Percentiles rank a stretch among this genome's conserved stretches.
Evolutionary conservation across 2,797 vertebrate genomes (phyloP).

Genomic region (Lates japonicus): DNA sequence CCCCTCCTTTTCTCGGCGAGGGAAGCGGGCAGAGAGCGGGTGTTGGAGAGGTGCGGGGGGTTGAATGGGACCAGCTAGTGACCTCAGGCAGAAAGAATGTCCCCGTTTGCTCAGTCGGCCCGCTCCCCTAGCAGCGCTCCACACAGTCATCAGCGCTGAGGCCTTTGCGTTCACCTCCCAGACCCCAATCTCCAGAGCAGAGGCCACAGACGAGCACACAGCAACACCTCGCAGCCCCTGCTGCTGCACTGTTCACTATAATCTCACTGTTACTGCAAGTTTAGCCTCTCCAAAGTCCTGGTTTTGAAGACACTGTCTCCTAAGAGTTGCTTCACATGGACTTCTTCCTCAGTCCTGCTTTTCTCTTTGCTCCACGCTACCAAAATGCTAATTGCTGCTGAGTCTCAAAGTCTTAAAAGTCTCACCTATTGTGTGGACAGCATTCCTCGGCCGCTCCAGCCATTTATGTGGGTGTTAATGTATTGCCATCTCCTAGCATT

Average conservation of each 20-base stretch:
- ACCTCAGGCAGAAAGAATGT: constrained; percentile 97
- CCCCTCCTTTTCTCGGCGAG: constrained; percentile 77
- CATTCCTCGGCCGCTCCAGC: constrained; percentile 77
- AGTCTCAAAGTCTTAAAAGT: constrained; percentile 80
- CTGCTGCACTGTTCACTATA: constrained; percentile 59
- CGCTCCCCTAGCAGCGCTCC: constrained; percentile 82
- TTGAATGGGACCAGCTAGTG: constrained; percentile 95
- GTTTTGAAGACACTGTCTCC: constrained; percentile 47
- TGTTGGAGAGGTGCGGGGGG: constrained; percentile 85
- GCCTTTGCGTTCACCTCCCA: constrained; percentile 83
- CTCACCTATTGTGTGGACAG: constrained; percentile 79
- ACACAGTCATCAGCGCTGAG: constrained; percentile 80
- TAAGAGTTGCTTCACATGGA: constrained; percentile 38
- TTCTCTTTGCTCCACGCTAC: constrained; percentile 50
- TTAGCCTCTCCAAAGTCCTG: constrained; percentile 37
- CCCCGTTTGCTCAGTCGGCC: constrained; percentile 93
- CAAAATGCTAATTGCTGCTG: constrained; percentile 81
- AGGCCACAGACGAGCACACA: constrained; percentile 78
- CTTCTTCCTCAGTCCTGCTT: constrained; percentile 56
- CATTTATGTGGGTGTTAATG: constrained; percentile 85
- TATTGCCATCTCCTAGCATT: constrained; percentile 85
- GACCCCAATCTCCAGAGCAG: constrained; percentile 78
- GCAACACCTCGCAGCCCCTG: constrained; percentile 69
- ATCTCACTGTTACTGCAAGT: constrained; percentile 61
- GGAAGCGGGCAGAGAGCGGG: constrained; percentile 72